Evolutionary conservation across 1,140 invertebrate genomes (phyloP).

Genomic region (Leptopilina boulardi): DNA sequence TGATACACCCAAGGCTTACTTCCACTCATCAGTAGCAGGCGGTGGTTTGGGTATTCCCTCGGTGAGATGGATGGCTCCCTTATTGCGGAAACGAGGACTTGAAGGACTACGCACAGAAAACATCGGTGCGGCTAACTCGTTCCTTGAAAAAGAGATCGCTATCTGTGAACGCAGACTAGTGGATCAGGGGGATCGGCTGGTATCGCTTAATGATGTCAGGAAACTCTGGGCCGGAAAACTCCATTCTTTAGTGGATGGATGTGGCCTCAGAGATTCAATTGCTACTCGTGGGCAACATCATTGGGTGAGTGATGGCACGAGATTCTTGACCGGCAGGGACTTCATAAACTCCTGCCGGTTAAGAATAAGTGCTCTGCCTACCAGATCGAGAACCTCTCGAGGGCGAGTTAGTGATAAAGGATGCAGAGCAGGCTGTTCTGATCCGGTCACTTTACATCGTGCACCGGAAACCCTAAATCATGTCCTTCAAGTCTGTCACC

Average conservation of each 20-base stretch:
- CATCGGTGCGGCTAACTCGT: too few relatives aligned
- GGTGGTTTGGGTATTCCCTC: conserved; percentile 44
- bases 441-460: too few relatives aligned
- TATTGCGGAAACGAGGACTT: not conserved
- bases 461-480: conserved; percentile 50
- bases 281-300: conserved; percentile 43
- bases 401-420: conserved; percentile 27
- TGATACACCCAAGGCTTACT: conserved; percentile 42
- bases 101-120: not conserved
- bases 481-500: conserved; percentile 49
- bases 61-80: conserved; percentile 13
- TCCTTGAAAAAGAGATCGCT: too few relatives aligned
- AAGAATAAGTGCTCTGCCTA: conserved; percentile 49
- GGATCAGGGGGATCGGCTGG: too few relatives aligned
- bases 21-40: conserved; percentile 39
- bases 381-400: conserved; percentile 40
- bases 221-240: not conserved
- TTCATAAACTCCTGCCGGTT: conserved; percentile 46
- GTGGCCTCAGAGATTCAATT: not conserved
- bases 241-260: conserved; percentile 42
- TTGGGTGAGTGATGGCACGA: conserved; percentile 46
- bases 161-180: too few relatives aligned
- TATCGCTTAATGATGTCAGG: too few relatives aligned
- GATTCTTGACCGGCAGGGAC: conserved; percentile 46
- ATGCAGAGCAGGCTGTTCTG: conserved; percentile 49